Evolutionary conservation across 2,888 invertebrate genomes (phyloP), one percentile per base, ranked within the genome.

Genomic region (Ischnura elegans): DNA sequence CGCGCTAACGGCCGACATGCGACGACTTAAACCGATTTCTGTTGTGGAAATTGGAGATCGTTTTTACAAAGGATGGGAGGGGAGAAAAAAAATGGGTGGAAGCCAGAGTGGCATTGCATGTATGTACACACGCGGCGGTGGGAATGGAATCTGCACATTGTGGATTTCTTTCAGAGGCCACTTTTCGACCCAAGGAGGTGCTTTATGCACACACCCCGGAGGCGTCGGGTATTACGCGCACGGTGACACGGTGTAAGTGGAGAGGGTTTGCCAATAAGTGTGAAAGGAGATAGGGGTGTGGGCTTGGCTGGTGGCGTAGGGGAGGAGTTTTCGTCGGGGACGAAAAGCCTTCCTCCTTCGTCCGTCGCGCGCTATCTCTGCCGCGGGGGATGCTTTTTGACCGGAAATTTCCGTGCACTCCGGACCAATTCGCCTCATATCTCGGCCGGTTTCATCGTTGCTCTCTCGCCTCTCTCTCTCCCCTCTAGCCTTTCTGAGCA

Each of bases 1-100:
- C 46, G 46, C 45, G 45, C 86, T 86, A 86, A 86, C 86, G 86
- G 86, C 86, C 43, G 86, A 45, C 86, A 86, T 86, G 86, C 86
- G 43, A 86, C 25, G 86, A 46, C 86, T 86, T 46, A 86, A 46
- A 86, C 43, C 86, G 45, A 86, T 46, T 86, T 86, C 86, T 86
- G 46, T 86, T 86, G 86, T 46, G 86, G 43, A 46, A 86, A 86
- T 86, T 46, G 86, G 86, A 21, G 86, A 46, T 86, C 86, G 86
- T 86, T 86, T 46, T 46, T 46, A 86, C 43, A 86, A n/a, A n/a
- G 86, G n/a, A n/a, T 86, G 86, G 46, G 25, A 46, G 45, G 36
- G 85, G 42, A 85, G 43, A 19, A 42, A 43, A 21, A 85, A 25
- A 43, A 43, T n/a, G 42, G 43, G 13, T 8, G n/a, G 45, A 3